Evolutionary conservation across 1,140 invertebrate species (phyloP).

Genomic region (Drosophila baimaii): DNA sequence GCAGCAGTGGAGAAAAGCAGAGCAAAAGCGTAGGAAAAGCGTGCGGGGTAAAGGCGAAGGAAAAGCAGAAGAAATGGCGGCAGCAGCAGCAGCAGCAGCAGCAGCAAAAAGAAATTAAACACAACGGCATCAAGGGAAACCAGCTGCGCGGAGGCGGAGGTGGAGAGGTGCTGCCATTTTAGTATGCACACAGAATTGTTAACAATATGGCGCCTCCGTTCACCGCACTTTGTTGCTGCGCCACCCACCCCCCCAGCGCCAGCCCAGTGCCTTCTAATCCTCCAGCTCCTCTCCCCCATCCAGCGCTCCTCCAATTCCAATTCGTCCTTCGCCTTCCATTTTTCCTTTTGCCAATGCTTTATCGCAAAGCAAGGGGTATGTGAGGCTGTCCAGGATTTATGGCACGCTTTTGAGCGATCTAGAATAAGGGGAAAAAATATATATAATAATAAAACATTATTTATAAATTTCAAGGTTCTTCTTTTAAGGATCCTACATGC

Average conservation of each 20-base stretch:
- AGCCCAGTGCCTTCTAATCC: neutral
- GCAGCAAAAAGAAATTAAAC: constrained; percentile 63
- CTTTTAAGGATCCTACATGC: no score
- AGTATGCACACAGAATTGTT: constrained; percentile 65
- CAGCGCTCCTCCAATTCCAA: neutral
- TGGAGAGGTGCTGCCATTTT: constrained; percentile 35
- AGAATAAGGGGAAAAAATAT: neutral
- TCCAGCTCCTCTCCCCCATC: neutral
- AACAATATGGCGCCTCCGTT: constrained; percentile 61
- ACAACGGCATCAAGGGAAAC: constrained; percentile 55
- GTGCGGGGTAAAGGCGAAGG: constrained; percentile 1
- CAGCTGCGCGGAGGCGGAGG: constrained; percentile 3
- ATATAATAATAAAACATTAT: neutral
- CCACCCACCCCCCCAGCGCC: neutral
- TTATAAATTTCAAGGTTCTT: no score
- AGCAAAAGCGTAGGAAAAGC: constrained; percentile 8
- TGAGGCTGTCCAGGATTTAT: constrained; percentile 29
- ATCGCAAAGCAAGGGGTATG: constrained; percentile 22
- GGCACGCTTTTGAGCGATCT: constrained; percentile 7
- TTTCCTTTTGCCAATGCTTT: constrained; percentile 28
- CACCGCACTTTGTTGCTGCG: constrained; percentile 46
- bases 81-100: constrained; percentile 17
- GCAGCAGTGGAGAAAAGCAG: constrained; percentile 17
- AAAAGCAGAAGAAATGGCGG: constrained; percentile 33
- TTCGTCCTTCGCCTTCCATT: constrained; percentile 25